phyloP scores from a whole-genome alignment of 2,113 vertebrate species.

The Balaeniceps rex region DNA sequence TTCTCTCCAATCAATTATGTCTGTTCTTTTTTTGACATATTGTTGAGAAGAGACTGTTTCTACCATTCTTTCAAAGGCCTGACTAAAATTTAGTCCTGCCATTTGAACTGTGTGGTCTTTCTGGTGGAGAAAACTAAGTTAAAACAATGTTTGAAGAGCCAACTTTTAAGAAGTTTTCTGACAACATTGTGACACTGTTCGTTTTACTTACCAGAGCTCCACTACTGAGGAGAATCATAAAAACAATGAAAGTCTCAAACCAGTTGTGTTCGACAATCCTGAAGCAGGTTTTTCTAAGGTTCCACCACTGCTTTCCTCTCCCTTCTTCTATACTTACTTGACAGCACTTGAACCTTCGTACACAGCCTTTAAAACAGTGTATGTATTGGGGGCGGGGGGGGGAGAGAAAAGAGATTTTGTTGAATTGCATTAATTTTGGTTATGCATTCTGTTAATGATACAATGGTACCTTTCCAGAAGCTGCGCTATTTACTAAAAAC shows the following conservation, averaged over 20 bases:
- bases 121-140: neutral
- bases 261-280: slow-evolving; percentile 97
- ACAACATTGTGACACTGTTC: neutral
- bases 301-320: slow-evolving; percentile 93
- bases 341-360: slow-evolving; percentile 84
- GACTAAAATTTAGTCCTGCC: neutral
- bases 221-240: slow-evolving; percentile 98
- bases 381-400: neutral
- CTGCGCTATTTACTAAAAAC: neutral
- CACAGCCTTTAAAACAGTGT: slow-evolving; percentile 75
- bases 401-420: neutral
- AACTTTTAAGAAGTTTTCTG: neutral
- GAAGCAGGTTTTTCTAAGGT: slow-evolving; percentile 90
- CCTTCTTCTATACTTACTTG: slow-evolving; percentile 90
- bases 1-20: neutral
- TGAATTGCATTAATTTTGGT: neutral
- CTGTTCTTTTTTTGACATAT: neutral
- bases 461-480: neutral
- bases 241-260: slow-evolving; percentile 98
- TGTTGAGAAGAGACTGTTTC: neutral
- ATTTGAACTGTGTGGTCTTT: neutral
- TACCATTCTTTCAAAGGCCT: neutral
- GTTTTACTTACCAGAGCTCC: slow-evolving; percentile 88
- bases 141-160: neutral
- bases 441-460: neutral